Conservation (phyloP, 2,888 invertebrate genomes). For the Baronia brevicornis region DNA sequence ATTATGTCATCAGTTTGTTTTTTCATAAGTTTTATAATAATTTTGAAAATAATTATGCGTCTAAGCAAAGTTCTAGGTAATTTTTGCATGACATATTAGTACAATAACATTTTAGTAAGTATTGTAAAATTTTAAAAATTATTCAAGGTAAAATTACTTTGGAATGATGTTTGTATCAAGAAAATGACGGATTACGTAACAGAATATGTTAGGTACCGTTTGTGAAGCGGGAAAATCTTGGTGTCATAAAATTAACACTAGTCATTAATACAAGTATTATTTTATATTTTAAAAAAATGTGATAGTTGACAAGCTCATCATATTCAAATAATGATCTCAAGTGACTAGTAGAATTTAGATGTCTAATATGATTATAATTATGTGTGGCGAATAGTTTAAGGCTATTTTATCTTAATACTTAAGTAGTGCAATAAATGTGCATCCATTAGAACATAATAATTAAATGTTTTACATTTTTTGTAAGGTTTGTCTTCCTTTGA, state of each 20-base stretch:
- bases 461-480: constrained; percentile 4
- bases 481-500: constrained; percentile 13
- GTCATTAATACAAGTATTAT: constrained; percentile 3
- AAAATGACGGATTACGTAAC: too few species aligned
- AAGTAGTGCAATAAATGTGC: background rate
- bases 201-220: background rate
- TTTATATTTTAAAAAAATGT: constrained; percentile 13
- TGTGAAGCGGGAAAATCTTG: background rate
- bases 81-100: too few species aligned
- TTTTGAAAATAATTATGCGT: too few species aligned
- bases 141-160: too few species aligned
- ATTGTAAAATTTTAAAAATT: too few species aligned
- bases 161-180: too few species aligned
- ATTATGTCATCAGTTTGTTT: too few species aligned
- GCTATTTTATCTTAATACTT: constrained; percentile 6
- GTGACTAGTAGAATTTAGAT: constrained; percentile 21
- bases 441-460: constrained; percentile 2
- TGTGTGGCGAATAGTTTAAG: constrained; percentile 18
- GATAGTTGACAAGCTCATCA: constrained; percentile 9
- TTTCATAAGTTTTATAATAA: too few species aligned
- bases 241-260: constrained; percentile 6
- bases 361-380: constrained; percentile 27
- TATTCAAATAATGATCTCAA: constrained; percentile 23
- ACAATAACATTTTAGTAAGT: too few species aligned
- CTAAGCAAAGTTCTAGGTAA: too few species aligned